Evolutionary conservation across 2,797 vertebrate genomes (phyloP).

Genomic region (Oophaga sylvatica): DNA sequence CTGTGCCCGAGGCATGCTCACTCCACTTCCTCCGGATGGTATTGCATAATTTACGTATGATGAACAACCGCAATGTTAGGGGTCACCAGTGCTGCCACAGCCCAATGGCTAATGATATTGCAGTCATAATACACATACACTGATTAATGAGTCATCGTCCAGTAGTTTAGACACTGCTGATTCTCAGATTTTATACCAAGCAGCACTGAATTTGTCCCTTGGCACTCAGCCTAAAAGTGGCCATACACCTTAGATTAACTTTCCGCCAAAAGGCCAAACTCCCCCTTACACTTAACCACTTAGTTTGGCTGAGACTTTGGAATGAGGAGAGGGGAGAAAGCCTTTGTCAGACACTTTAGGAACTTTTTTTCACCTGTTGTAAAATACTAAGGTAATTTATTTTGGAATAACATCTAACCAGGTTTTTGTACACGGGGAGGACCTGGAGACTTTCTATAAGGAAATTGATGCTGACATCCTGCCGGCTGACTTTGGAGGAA

Average conservation of each 20-base stretch:
- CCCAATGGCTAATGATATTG: not conserved
- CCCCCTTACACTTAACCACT: too few relatives aligned
- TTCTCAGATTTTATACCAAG: not conserved
- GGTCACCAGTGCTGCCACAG: not conserved
- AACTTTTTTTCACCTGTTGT: not conserved
- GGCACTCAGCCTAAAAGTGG: too few relatives aligned
- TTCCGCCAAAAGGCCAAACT: too few relatives aligned
- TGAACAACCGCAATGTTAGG: too few relatives aligned
- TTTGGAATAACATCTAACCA: slow-evolving; percentile 63
- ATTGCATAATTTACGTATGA: too few relatives aligned
- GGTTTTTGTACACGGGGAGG: slow-evolving; percentile 93
- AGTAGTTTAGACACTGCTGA: not conserved
- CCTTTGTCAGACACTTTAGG: not conserved
- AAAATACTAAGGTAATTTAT: not conserved
- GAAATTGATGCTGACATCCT: slow-evolving; percentile 86
- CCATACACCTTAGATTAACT: too few relatives aligned
- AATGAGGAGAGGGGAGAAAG: too few relatives aligned
- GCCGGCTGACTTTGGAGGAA: slow-evolving; percentile 90
- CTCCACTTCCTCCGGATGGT: too few relatives aligned
- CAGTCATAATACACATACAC: not conserved
- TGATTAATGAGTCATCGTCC: not conserved
- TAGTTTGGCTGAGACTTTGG: too few relatives aligned
- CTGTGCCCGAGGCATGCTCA: too few relatives aligned
- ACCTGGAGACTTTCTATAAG: slow-evolving; percentile 85
- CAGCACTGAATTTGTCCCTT: too few relatives aligned